Evolutionary conservation across 2,888 invertebrate genomes (phyloP), one percentile per base, ranked within the genome.

Genomic region (Phytoseiulus persimilis): DNA sequence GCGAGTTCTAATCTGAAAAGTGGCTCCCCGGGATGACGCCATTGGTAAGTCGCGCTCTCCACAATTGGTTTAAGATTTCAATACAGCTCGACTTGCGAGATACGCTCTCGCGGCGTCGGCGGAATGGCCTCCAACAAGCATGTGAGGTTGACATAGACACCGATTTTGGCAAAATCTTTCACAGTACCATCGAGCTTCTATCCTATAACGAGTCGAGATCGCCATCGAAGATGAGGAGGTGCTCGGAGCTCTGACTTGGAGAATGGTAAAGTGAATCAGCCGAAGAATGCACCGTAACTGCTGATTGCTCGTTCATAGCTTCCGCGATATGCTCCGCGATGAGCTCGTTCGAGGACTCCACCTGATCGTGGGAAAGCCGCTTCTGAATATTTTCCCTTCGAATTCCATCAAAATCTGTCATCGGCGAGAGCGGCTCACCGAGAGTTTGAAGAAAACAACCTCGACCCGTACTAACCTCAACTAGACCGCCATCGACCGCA

Each of bases 251-350:
- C 33, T 87, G 87, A 45, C 87, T 87, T 11, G 87, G 87, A 11
- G 87, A 87, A 32, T 87, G 87, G 33, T 87, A 87, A 6, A 87
- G 87, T 45, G 87, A 87, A 87, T 87, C 87, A 1, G 87, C 87
- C 32, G 87, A 87, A 0, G 87, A 87, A 45, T 87, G 87, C 3
- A 87, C 87, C 11, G 39, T 45, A 11, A 45, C n/a, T 32, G 45
- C 87, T 6, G 39, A 33, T 23, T 33, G 87, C 23, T 87, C 87
- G 39, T 33, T 39, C 87, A 87, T 87, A 0, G 87, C 87, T 11
- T 87, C 87, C 33, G 87, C 87, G 39, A 87, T 87, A 32, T 87
- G 87, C 87, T 87, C 87, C 0, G 87, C 87, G 87, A 87, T 87
- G 39, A 87, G 87, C 11, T 87, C 87, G 32, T 87, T 33, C n/a